These are phyloP conservation scores for Hyperoplus immaculatus DNA, from an alignment of 2,797 vertebrate genomes.

Conservation along the genomic window DNA sequence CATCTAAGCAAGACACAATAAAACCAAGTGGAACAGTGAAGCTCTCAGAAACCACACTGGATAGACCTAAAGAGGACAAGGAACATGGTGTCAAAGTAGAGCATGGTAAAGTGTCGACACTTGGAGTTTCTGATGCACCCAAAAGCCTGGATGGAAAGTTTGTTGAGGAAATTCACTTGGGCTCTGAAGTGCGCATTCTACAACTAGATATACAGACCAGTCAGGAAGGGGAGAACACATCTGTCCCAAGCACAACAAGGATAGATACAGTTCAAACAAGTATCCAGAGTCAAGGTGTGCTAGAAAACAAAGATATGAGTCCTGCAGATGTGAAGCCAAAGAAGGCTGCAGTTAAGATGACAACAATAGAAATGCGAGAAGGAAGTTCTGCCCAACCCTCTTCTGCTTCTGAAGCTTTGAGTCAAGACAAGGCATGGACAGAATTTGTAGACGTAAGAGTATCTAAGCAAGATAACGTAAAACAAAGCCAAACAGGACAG, in stretches of 20 bases:
- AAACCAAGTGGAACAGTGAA: slow-evolving; percentile 6
- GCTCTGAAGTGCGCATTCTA: slow-evolving; percentile 22
- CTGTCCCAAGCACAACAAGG: not conserved
- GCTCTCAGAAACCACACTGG: not conserved
- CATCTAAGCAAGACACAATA: slow-evolving; percentile 18
- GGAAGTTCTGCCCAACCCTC: no score
- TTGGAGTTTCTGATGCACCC: not conserved
- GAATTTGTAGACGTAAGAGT: no score
- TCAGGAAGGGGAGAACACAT: slow-evolving; percentile 18
- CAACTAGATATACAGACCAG: slow-evolving; percentile 15
- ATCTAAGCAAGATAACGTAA: not conserved
- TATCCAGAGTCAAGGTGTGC: not conserved
- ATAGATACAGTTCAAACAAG: slow-evolving; percentile 18
- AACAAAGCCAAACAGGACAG: not conserved
- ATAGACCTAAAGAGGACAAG: not conserved
- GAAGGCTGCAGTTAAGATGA: not conserved
- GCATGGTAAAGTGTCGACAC: not conserved
- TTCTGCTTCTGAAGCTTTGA: no score
- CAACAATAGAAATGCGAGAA: no score
- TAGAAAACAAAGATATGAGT: not conserved
- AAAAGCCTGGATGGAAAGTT: not conserved
- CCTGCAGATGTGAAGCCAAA: not conserved
- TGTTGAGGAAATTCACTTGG: not conserved
- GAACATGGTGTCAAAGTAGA: not conserved
- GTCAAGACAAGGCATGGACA: no score